Conservation (phyloP, 2,797 vertebrate species). For the Pempheris klunzingeri region DNA sequence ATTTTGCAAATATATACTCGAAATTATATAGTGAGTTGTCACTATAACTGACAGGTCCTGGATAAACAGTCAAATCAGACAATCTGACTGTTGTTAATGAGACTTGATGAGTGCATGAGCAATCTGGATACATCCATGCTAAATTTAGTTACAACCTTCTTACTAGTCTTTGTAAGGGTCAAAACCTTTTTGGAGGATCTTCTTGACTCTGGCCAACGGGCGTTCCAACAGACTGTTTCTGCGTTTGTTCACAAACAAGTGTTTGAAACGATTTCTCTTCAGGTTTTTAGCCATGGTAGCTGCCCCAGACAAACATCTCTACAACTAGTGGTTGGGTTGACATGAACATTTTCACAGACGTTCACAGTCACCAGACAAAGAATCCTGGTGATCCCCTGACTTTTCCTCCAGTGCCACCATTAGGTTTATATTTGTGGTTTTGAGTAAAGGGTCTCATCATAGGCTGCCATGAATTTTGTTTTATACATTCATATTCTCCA, state of each 20-base stretch:
- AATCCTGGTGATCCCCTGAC: neutral
- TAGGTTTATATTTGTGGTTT: neutral
- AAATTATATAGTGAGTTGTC: slow-evolving; percentile 3
- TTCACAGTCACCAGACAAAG: too few relatives aligned
- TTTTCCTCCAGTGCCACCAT: neutral
- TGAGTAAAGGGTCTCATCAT: neutral
- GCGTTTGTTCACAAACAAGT: neutral
- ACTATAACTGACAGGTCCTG: neutral
- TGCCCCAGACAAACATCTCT: neutral
- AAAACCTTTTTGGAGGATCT: neutral
- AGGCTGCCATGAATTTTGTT: too few relatives aligned
- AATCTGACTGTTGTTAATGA: neutral
- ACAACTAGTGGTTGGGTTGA: too few relatives aligned
- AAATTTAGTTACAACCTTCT: neutral
- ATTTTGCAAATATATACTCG: neutral
- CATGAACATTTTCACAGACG: too few relatives aligned
- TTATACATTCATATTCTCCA: neutral
- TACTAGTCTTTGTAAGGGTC: neutral
- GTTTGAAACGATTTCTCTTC: neutral
- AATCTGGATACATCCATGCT: neutral
- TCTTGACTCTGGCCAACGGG: too few relatives aligned
- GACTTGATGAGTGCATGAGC: neutral
- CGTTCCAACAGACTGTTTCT: neutral
- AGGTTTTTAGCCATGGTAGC: neutral
- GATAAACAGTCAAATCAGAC: slow-evolving; percentile 19